Base-by-base conservation (phyloP, 2,113 vertebrate genomes). In the Micronisus gabar region DNA sequence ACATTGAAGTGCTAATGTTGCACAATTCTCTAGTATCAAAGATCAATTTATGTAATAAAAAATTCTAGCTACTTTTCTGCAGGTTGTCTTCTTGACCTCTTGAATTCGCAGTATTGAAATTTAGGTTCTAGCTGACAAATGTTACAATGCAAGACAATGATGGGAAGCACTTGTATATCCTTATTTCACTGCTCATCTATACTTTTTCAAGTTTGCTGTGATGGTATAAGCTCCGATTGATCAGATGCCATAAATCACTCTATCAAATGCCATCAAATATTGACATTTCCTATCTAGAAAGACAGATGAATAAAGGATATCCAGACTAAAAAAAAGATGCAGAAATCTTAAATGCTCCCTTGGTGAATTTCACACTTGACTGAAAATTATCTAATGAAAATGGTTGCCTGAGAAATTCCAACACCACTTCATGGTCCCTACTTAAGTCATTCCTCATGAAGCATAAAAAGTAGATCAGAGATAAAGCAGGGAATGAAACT, bases 41-140 rank as follows among this genome's bases (percentile, higher is more conserved):
- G 61, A 47, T 88, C 75, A 91, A 78, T 86, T 86, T 97, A 81
- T 78, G 40, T 80, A 43, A 70, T 70, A 93, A 95, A 81, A 92
- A 55, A 71, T 26, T 63, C 36, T 55, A 61, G 34, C 36, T 78
- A 50, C 16, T 11, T 88, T 82, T 90, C 62, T 91, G 34, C 13
- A 91, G 61, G 34, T 55, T 78, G 21, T 93, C 50, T 75, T 94
- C 59, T 41, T 86, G 65, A 67, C 27, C 50, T 89, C 26, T 71
- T 90, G 41, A 45, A 81, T 93, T 66, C 34, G 8, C 14, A 21
- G 11, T 47, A 56, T 65, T 82, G 82, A 85, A 91, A 81, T 88
- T 73, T 74, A 88, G 74, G 25, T 88, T 55, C 40, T 59, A 70
- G 20, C 59, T 86, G 79, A 85, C 58, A 78, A 86, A 61, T 87